Base-by-base conservation (phyloP, 2,113 vertebrate genomes). In the Micronycteris hirsuta region DNA sequence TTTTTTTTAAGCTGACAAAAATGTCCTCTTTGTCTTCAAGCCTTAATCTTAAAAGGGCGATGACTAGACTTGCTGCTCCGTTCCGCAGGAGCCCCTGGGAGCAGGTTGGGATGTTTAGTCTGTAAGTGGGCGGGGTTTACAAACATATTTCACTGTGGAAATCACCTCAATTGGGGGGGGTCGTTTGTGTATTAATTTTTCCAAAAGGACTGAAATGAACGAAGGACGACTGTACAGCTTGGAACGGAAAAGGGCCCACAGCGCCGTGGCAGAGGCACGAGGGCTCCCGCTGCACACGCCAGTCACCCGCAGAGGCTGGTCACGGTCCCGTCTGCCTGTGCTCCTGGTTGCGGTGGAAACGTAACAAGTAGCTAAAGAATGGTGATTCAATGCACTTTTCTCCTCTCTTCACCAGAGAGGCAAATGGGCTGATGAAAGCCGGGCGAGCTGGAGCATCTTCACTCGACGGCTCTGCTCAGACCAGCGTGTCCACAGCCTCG, bases 341-440 rank as follows among this genome's bases (percentile, higher is more conserved):
- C 56, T 24, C 8, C 15, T 22, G 14, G 22, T 20, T 8, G 7
- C 1, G 22, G 7, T 0, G 22, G 56, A 24, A 2, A 24, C 56
- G 2, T 9, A 58, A 24, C 0, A 22, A 94, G 78, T 9, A 54
- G 71, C 11, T 83, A 28, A 22, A n/a, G 24, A 78, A 26, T 22
- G 54, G 81, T 9, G n/a, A 41, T 58, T 90, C 43, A 28, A 82
- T 74, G 77, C 56, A 36, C 61, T 89, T 93, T 74, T 76, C 26
- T 45, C 78, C 86, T 93, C 47, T 52, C 95, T 93, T 88, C 83
- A 88, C 86, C 82, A 58, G 33, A 89, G 61, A 92, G 73, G 41
- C 45, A 65, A 80, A 78, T 1, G 45, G 43, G 61, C 86, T 85
- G 73, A 89, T 74, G 78, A 85, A 94, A 81, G 58, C 28, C 38